Base-by-base conservation (phyloP, 2,888 invertebrate species). In the Rhingia campestris region DNA sequence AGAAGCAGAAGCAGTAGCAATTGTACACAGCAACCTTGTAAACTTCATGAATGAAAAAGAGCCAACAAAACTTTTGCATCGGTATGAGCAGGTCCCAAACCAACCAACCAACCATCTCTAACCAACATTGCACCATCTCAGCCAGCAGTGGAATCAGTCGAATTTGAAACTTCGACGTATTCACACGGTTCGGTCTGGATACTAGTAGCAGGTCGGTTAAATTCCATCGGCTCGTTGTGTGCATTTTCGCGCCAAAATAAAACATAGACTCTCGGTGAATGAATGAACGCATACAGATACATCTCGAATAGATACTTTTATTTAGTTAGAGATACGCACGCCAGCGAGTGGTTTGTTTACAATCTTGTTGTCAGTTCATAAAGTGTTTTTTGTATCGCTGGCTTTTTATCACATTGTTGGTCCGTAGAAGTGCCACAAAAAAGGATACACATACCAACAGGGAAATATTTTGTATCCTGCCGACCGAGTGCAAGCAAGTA, bases 91-190 rank as follows among this genome's bases (percentile, higher is more conserved):
- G 43, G 37, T 51, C 72, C 63, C 61, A 35, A 63, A 41, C 37
- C 35, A 41, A 47, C 51, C 22, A 64, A n/a, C 45, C 33, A 35
- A 39, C 69, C 58, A 81, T 10, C 32, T 58, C 59, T n/a, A 14
- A 39, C 59, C 61, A 51, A 14, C 70, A 67, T 58, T 80, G 80
- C 80, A 79, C 53, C 79, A 73, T 67, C 73, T 58, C 30, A 51
- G 70, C 59, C 70, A 45, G 30, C 39, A 74, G 45, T 35, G 10
- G n/a, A 45, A 61, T 85, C 85, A 85, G 85, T 85, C 67, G 63
- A 80, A 81, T 76, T 81, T 76, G 75, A 85, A 72, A 76, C 81
- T 73, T 76, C 81, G 76, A 72, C 70, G 75, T 35, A 63, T 81
- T 61, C 81, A 54, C 75, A 81, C 84, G 84, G 75, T 80, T 59